Conservation (phyloP, 2,113 vertebrate species). For the Phyllostomus discolor region DNA sequence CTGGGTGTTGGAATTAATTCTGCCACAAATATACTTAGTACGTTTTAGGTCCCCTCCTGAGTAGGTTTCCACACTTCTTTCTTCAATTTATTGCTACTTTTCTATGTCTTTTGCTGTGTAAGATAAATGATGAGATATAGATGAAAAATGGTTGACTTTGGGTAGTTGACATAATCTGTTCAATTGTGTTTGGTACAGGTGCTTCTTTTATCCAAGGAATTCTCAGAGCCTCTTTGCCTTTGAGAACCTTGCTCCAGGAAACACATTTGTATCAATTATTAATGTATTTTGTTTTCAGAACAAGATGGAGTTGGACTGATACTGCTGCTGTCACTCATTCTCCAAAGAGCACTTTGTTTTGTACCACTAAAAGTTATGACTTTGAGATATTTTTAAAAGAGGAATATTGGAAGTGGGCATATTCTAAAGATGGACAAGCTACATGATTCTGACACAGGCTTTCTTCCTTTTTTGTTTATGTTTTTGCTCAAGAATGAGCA, state of each 20-base stretch:
- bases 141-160: conserved; percentile 56
- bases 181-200: conserved; percentile 56
- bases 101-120: conserved; percentile 36
- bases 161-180: conserved; percentile 37
- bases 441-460: background rate
- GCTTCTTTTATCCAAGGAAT: conserved; percentile 14
- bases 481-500: background rate
- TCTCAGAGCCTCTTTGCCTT: background rate
- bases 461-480: background rate
- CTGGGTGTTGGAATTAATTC: conserved; percentile 69
- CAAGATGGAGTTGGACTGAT: conserved; percentile 23
- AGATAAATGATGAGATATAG: conserved; percentile 55
- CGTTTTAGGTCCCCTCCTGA: conserved; percentile 47
- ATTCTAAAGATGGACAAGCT: background rate
- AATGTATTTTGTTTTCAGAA: conserved; percentile 42
- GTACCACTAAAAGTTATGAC: background rate
- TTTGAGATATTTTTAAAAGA: conserved; percentile 2
- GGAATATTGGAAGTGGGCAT: background rate
- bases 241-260: conserved; percentile 32
- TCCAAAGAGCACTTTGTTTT: conserved; percentile 4
- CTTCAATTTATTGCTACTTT: conserved; percentile 53
- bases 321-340: background rate
- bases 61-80: conserved; percentile 38
- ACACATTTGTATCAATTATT: conserved; percentile 57
- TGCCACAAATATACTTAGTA: conserved; percentile 60